phyloP scores from a whole-genome alignment of 2,797 vertebrate species.

The Mionectes olivaceus region DNA sequence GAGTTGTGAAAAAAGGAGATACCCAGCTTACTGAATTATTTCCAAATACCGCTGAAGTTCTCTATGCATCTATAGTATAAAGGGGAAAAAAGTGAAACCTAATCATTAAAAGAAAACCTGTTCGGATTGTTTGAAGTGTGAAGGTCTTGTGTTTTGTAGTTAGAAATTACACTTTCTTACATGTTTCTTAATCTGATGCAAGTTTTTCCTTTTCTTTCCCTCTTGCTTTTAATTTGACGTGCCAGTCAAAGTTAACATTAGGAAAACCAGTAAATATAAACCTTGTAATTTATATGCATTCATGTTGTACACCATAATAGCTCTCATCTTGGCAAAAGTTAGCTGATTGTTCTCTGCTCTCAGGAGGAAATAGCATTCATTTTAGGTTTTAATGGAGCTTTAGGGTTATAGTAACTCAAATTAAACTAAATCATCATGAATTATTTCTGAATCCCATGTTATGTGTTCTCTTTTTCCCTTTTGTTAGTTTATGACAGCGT shows the following conservation, averaged over 20 bases:
- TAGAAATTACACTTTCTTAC: constrained; percentile 9
- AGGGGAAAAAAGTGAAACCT: constrained; percentile 15
- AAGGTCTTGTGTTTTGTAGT: constrained; percentile 37
- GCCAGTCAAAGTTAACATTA: constrained; percentile 52
- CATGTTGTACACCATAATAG: constrained; percentile 9
- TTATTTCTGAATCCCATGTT: constrained; percentile 59
- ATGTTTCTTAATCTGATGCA: constrained; percentile 38
- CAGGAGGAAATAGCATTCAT: constrained; percentile 38
- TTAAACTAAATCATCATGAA: constrained; percentile 56
- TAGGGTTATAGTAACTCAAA: constrained; percentile 55
- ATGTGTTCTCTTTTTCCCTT: constrained; percentile 5
- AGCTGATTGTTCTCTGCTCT: constrained; percentile 45
- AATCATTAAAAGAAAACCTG: constrained; percentile 67
- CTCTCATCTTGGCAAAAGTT: constrained; percentile 35
- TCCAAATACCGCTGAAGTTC: constrained; percentile 11
- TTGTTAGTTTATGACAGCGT: not conserved
- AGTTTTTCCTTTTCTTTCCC: not conserved
- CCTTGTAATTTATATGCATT: constrained; percentile 1
- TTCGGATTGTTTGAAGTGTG: constrained; percentile 40
- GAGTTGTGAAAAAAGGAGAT: constrained; percentile 45
- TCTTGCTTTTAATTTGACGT: constrained; percentile 36
- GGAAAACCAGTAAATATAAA: constrained; percentile 43
- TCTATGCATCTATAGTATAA: not conserved
- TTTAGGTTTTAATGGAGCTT: constrained; percentile 50
- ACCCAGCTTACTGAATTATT: constrained; percentile 19